Base-by-base conservation (phyloP, 1,140 invertebrate species). In the Venturia canescens region DNA sequence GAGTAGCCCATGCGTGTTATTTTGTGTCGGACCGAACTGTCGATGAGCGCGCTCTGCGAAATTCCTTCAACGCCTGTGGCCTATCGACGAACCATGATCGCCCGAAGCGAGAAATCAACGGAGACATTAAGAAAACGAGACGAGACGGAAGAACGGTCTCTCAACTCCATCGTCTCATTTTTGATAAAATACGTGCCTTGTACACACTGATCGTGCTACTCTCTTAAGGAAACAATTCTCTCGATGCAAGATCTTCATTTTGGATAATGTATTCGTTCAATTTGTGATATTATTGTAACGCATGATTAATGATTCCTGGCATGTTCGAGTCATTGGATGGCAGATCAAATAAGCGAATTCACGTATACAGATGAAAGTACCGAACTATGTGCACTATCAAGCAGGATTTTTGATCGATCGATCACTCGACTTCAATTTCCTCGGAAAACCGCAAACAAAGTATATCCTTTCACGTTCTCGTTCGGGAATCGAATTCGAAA, bases 31-130 rank as follows among this genome's bases (percentile, higher is more conserved):
- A 7, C 4, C 21, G 44, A 57, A 1, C 26, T 38, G 44, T 38
- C 71, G 44, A 38, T 29, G 21, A 26, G 66, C 18, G 7, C 15
- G 72, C 63, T 76, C 72, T 53, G 72, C 72, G 72, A 76, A 76
- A 76, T 76, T 76, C 72, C 29, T 76, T 76, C 72, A 53, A 76
- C 72, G 72, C 72, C 72, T 76, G 72, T 76, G 72, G 72, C 72
- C 72, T 76, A 76, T 76, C 72, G 72, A 76, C 15, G 53, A 60
- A 53, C 11, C 50, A 18, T 53, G 72, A 76, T 76, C 53, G 72
- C 53, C 72, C 72, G 72, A 76, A 76, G 72, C 72, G 72, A 76
- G 53, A 60, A 76, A 76, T 76, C 72, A 21, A 76, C 29, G 50
- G 72, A 21, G 53, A 76, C 72, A 76, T 60, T n/a, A 21, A 26